Evolutionary conservation across 2,888 invertebrate genomes (phyloP), one percentile per base, ranked within the genome.

Genomic region (Yponomeuta evonymella): DNA sequence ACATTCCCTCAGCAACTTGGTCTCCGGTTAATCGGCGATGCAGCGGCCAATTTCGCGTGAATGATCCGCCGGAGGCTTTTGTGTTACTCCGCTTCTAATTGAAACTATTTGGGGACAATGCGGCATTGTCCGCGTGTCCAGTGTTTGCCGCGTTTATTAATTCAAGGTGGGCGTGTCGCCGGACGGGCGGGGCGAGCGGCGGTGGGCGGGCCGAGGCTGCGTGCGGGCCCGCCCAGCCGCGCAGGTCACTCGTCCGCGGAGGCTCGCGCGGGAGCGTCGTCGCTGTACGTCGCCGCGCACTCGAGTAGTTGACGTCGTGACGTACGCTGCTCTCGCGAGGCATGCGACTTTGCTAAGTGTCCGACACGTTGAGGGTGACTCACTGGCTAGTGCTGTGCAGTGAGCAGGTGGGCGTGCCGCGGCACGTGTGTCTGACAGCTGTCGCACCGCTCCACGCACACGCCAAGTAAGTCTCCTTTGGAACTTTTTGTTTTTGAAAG

Each of bases 81-180:
- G 89, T 90, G 85, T 84, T 85, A 79, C 86, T 83, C 69, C 86
- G 88, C 83, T 88, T 89, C 90, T 90, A 91, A 92, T 91, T 90
- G 91, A 91, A 92, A 92, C 92, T 90, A 90, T 92, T 92, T 90
- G 87, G 90, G 89, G 89, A 92, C 92, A 91, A 91, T 89, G 88
- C 82, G 75, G 88, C 84, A 90, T 91, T 91, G 91, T 90, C 90
- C 90, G 90, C 90, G 88, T 90, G 90, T 90, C 90, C 91, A 80
- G 81, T 91, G 91, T 91, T 92, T 91, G 90, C 90, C 82, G 86
- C 88, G 87, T 90, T 90, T 90, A 90, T 90, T 92, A 91, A 92
- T 92, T 90, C 90, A 90, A 85, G 51, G 81, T 83, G 83, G 91
- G 91, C 89, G 91, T 89, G 87, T 75, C 76, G 70, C 77, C 70